Percentiles rank a stretch among this genome's conserved stretches.
Evolutionary conservation across 1,140 invertebrate genomes (phyloP).

Genomic region (Episyrphus balteatus): DNA sequence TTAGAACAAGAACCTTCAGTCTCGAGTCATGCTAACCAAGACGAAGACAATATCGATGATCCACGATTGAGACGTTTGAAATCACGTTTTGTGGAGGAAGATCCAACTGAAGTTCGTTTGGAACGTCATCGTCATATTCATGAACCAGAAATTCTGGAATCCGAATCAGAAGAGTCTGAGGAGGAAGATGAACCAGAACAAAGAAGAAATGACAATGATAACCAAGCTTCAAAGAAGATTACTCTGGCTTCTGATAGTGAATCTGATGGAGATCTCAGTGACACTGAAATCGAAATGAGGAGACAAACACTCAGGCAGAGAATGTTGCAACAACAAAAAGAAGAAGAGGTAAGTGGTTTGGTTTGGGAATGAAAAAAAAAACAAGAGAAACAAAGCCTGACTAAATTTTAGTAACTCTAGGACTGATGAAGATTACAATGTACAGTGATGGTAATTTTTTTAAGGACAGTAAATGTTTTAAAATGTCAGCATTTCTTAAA

Average conservation of each 20-base stretch:
- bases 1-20: not conserved
- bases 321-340: conserved; percentile 57
- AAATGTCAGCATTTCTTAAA: not conserved
- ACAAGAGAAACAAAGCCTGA: not conserved
- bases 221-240: conserved; percentile 32
- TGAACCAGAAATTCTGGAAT: conserved; percentile 62
- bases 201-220: conserved; percentile 24
- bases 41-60: conserved; percentile 49
- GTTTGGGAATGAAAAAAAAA: not conserved
- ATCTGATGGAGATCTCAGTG: conserved; percentile 55
- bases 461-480: too few species aligned
- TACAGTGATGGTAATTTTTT: too few species aligned
- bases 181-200: conserved; percentile 15
- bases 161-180: conserved; percentile 45
- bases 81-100: conserved; percentile 39
- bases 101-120: conserved; percentile 42
- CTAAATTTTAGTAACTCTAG: too few species aligned
- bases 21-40: conserved; percentile 9
- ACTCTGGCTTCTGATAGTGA: conserved; percentile 57
- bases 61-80: conserved; percentile 58
- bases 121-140: conserved; percentile 49
- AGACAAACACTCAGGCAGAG: conserved; percentile 57
- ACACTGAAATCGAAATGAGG: conserved; percentile 71
- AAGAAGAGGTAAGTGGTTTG: conserved; percentile 38
- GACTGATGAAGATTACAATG: too few species aligned